Evolutionary conservation across 1,140 invertebrate species (phyloP), one percentile per base, ranked within the genome.

Genomic region (Chironomus striatipennis): DNA sequence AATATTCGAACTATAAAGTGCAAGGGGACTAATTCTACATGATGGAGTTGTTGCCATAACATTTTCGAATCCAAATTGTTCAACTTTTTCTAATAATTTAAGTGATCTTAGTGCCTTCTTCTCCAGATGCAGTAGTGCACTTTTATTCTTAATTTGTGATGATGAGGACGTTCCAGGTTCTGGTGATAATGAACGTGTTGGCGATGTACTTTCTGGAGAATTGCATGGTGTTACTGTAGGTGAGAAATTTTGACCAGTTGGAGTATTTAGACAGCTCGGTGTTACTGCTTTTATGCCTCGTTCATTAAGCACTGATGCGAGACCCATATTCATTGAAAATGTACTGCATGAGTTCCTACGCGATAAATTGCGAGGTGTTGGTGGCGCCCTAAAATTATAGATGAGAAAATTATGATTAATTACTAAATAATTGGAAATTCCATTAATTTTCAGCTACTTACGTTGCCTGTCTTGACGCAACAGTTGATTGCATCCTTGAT

Each of bases 211-310:
- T 7, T 70, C 88, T 2, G 91, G 90, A 83, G 90, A 93, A 76
- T 93, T 93, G 77, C 90, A 92, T 4, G 93, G 93, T 12, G 93
- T 94, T 0, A 92, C 90, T 0, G 93, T 93, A 4, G 93, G 91
- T 1, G 90, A 89, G 76, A 87, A 88, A 77, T 90, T 90, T 2
- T 84, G 85, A 64, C 86, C 88, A 75, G 86, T 88, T 1, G 91
- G 91, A 0, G 91, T 90, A 47, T 87, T 86, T 0, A 90, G 80
- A 17, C 87, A 87, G 20, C 87, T 90, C 70, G 87, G 88, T 20
- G 88, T 90, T 0, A 88, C 87, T 67, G 90, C 90, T 80, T 89
- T 90, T 72, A 92, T 92, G 47, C 91, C 92, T 76, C 93, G 85
- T 80, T 94, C 93, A 75, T 93, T 90, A 7, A 95, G 82, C 83